phyloP scores from a whole-genome alignment of 1,140 invertebrate species.

The Drosophila ambigua region DNA sequence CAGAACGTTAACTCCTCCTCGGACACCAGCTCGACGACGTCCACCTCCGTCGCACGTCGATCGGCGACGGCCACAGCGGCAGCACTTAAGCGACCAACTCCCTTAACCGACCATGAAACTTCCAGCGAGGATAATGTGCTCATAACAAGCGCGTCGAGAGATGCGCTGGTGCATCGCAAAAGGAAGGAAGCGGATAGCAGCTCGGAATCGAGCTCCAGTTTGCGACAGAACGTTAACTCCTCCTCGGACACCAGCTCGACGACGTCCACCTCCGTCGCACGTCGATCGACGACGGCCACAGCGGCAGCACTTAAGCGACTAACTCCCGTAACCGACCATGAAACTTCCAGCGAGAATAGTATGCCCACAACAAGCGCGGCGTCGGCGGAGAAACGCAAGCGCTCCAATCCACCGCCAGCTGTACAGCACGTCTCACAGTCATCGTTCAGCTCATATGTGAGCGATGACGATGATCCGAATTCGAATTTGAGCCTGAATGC shows the following conservation, averaged over 20 bases:
- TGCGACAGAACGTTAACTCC: slow-evolving; percentile 1
- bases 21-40: no score
- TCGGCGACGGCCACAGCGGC: neutral
- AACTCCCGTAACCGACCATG: neutral
- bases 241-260: no score
- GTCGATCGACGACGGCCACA: no score
- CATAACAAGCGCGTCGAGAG: neutral
- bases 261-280: no score
- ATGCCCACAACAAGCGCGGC: slow-evolving; percentile 3
- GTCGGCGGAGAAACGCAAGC: neutral
- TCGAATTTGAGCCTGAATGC: no score
- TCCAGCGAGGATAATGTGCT: neutral
- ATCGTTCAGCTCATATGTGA: no score
- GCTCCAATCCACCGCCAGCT: neutral
- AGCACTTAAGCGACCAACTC: neutral
- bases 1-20: no score
- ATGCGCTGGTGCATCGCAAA: no score
- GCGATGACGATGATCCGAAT: no score
- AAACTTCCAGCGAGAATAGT: neutral
- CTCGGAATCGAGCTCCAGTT: slow-evolving; percentile 14
- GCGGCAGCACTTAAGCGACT: neutral
- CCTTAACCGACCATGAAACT: neutral
- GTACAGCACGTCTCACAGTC: neutral
- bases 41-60: no score
- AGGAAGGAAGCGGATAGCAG: no score